Evolutionary conservation across 2,113 vertebrate species (phyloP).

Genomic region (Anoura caudifer): DNA sequence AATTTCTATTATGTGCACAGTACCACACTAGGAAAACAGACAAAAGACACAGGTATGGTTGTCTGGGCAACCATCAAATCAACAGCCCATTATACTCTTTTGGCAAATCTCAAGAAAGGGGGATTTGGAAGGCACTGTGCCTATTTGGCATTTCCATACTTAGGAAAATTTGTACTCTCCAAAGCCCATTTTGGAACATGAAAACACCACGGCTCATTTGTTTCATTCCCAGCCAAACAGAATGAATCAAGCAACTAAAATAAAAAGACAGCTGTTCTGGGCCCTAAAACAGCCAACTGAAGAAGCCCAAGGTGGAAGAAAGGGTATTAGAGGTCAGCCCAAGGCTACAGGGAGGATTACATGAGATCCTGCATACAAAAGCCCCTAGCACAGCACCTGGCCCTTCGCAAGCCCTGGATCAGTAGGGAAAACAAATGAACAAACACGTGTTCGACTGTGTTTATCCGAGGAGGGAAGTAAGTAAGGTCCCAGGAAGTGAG

Average conservation of each 20-base stretch:
- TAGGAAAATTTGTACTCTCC: background rate
- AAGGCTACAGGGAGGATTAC: background rate
- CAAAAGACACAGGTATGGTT: background rate
- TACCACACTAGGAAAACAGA: background rate
- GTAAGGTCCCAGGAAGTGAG: background rate
- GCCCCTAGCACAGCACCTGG: background rate
- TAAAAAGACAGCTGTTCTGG: constrained; percentile 12
- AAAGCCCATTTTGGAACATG: background rate
- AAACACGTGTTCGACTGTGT: background rate
- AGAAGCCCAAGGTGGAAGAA: background rate
- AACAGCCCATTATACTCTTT: background rate
- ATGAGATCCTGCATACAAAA: background rate
- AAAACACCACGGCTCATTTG: background rate
- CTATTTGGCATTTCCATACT: background rate
- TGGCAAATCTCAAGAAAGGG: background rate
- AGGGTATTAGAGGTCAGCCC: background rate
- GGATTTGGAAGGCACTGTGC: background rate
- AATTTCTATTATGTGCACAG: background rate
- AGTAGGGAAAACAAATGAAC: background rate
- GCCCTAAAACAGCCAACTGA: background rate
- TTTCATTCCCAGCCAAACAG: constrained; percentile 10
- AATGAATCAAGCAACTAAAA: constrained; percentile 31
- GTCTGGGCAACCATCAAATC: background rate
- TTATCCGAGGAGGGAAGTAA: background rate
- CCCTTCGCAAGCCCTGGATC: background rate